Conservation (phyloP, 2,888 invertebrate species). For the Tridacna crocea region DNA sequence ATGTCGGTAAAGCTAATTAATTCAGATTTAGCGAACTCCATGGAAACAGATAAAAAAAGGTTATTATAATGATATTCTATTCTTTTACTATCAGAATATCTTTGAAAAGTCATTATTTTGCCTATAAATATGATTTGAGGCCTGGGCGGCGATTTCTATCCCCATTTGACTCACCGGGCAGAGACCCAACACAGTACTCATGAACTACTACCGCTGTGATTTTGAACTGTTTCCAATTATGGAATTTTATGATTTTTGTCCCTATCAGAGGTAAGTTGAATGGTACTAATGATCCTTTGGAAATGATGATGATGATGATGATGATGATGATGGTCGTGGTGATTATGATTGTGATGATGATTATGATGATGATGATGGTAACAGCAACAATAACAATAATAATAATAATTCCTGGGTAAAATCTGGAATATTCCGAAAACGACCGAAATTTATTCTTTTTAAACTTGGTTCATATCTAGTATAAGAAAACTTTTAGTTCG, state of each 20-base stretch:
- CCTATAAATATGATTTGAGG: background rate
- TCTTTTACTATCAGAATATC: background rate
- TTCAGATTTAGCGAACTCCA: background rate
- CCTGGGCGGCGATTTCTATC: background rate
- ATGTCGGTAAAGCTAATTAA: background rate
- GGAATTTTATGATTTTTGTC: slow-evolving; percentile 14
- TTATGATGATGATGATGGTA: too few species aligned
- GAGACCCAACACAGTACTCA: background rate
- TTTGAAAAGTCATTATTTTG: background rate
- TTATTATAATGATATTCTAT: slow-evolving; percentile 25
- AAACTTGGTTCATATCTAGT: too few species aligned
- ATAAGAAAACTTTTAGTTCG: too few species aligned
- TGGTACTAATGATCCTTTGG: background rate
- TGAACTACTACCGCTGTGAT: slow-evolving; percentile 5
- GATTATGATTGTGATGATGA: too few species aligned
- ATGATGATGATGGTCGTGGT: too few species aligned
- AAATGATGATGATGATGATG: too few species aligned
- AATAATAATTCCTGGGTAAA: too few species aligned
- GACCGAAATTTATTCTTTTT: too few species aligned
- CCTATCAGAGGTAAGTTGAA: slow-evolving; percentile 4
- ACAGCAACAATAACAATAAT: too few species aligned
- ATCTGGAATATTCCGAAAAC: too few species aligned
- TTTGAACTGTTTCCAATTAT: slow-evolving; percentile 15
- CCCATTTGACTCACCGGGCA: background rate
- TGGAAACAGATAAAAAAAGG: slow-evolving; percentile 23